Conservation (phyloP, 1,140 invertebrate genomes). For the Ceratina japonica region DNA sequence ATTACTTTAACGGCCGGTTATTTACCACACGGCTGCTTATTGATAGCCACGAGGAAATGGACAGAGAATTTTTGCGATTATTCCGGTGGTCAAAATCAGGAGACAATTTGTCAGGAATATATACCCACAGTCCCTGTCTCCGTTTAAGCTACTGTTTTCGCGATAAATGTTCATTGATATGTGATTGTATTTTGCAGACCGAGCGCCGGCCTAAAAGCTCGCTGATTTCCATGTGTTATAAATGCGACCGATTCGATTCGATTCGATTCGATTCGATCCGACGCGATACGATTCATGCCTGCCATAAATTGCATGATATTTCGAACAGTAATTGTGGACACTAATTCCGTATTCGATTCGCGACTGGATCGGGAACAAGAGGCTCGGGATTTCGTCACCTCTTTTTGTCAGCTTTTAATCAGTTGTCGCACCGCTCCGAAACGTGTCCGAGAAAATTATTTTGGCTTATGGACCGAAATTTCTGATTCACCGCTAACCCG, state of each 20-base stretch:
- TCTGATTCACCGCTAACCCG: not conserved
- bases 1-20: not conserved
- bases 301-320: conserved; percentile 43
- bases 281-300: conserved; percentile 21
- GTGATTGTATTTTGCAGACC: conserved; percentile 29
- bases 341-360: conserved; percentile 41
- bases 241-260: conserved; percentile 36
- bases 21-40: not conserved
- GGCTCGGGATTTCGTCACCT: not conserved
- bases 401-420: conserved; percentile 9
- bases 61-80: conserved; percentile 30
- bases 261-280: too few relatives aligned
- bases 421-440: not conserved
- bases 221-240: conserved; percentile 46
- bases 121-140: not conserved
- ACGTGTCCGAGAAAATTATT: not conserved
- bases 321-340: conserved; percentile 43
- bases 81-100: conserved; percentile 33
- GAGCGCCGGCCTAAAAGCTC: conserved; percentile 24
- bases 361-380: conserved; percentile 3
- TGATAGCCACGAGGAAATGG: not conserved
- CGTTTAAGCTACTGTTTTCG: conserved; percentile 43
- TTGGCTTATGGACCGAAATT: not conserved
- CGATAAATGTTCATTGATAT: conserved; percentile 42
- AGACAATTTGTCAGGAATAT: conserved; percentile 40